A percentile compares a stretch with the other conserved stretches of the same genome.
These are phyloP conservation scores for Vidua macroura DNA, from an alignment of 2,113 vertebrate species.

Conservation along the genomic window DNA sequence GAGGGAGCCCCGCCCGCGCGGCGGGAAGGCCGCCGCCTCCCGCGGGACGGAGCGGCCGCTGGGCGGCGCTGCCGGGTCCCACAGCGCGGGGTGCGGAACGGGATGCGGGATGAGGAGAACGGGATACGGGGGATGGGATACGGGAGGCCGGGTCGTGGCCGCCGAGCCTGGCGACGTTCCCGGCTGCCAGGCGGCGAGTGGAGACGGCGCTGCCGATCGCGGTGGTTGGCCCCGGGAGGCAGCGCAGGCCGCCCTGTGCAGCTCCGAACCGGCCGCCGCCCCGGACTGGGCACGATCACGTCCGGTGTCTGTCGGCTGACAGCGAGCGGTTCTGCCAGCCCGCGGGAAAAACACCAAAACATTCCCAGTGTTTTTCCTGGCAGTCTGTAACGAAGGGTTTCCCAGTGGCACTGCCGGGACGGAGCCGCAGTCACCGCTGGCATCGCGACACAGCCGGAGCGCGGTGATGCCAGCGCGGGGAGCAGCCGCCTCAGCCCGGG, in stretches of 20 bases:
- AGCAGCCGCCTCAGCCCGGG: background rate
- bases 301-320: background rate
- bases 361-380: fast-evolving
- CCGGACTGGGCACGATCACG: background rate
- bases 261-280: background rate
- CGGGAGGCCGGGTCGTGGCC: background rate
- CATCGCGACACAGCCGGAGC: background rate
- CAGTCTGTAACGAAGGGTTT: too few species aligned
- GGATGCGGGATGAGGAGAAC: background rate
- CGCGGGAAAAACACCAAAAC: background rate
- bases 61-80: background rate
- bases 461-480: background rate
- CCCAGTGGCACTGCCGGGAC: background rate
- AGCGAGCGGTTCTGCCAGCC: background rate
- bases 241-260: background rate
- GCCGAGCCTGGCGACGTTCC: background rate
- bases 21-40: background rate
- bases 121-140: background rate
- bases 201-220: background rate
- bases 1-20: background rate
- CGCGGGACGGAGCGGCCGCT: background rate
- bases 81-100: background rate
- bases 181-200: background rate
- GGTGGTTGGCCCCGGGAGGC: background rate
- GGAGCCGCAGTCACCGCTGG: fast-evolving